Evolutionary conservation across 2,797 vertebrate species (phyloP).

Genomic region (Amphiprion clarkii): DNA sequence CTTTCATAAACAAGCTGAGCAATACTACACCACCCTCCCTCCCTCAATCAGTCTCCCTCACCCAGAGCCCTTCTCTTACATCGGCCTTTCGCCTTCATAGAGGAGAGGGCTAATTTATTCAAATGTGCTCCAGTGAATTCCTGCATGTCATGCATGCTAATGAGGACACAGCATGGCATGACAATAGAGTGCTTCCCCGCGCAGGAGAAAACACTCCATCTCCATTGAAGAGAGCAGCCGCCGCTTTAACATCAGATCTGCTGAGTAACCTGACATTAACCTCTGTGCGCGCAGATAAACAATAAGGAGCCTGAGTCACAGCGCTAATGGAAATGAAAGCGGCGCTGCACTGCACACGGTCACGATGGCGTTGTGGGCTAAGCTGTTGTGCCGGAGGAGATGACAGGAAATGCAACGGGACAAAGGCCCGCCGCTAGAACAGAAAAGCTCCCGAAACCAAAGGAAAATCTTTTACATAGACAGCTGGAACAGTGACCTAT

Average conservation of each 20-base stretch:
- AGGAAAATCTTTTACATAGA: slow-evolving; percentile 17
- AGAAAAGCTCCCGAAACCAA: neutral
- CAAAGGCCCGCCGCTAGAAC: slow-evolving; percentile 9
- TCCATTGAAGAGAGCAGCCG: slow-evolving; percentile 27
- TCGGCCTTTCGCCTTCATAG: slow-evolving; percentile 58
- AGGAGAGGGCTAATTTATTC: slow-evolving; percentile 80
- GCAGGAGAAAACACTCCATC: slow-evolving; percentile 45
- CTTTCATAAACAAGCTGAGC: slow-evolving; percentile 67
- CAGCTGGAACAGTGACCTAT: neutral
- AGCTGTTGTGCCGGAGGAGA: slow-evolving; percentile 28
- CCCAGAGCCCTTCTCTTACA: slow-evolving; percentile 41
- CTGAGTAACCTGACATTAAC: slow-evolving; percentile 81
- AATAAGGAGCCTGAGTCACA: slow-evolving; percentile 54
- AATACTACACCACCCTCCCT: slow-evolving; percentile 39
- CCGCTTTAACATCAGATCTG: slow-evolving; percentile 68
- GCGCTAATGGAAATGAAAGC: slow-evolving; percentile 45
- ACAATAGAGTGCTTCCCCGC: slow-evolving; percentile 62
- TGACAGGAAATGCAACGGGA: slow-evolving; percentile 38
- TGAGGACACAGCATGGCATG: slow-evolving; percentile 64
- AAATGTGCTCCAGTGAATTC: slow-evolving; percentile 75
- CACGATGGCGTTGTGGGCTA: slow-evolving; percentile 24
- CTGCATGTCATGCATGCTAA: slow-evolving; percentile 84
- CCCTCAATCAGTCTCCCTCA: slow-evolving; percentile 1
- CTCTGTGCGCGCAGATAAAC: slow-evolving; percentile 50
- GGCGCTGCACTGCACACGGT: slow-evolving; percentile 14